These are phyloP conservation scores for Mastomys natalensis DNA, from an alignment of 2,113 vertebrate species.

Conservation along the genomic window DNA sequence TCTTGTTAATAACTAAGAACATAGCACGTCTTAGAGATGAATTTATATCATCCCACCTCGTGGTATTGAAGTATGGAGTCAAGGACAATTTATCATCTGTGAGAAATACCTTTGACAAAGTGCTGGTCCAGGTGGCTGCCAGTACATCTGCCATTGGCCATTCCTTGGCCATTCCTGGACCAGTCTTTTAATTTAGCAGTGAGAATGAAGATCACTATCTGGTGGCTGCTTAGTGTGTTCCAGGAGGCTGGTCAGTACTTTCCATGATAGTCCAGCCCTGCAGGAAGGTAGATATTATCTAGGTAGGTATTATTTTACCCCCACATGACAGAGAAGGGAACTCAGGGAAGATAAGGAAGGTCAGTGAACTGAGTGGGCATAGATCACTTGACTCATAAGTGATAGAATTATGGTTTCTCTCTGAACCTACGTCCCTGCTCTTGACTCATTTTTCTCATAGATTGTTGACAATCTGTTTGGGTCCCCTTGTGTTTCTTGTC, in stretches of 20 bases:
- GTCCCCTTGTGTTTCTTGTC: background rate
- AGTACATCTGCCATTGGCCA: too few relatives aligned
- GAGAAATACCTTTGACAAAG: background rate
- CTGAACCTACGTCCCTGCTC: background rate
- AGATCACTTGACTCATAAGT: background rate
- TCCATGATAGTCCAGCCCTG: background rate
- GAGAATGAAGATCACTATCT: background rate
- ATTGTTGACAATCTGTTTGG: background rate
- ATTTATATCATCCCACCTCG: background rate
- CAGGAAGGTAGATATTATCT: background rate
- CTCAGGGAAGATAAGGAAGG: background rate
- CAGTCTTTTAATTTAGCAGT: background rate
- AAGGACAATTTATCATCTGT: background rate
- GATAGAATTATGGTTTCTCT: background rate
- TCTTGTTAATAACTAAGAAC: background rate
- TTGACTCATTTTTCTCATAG: background rate
- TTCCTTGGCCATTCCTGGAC: background rate
- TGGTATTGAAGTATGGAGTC: background rate
- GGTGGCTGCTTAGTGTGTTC: background rate
- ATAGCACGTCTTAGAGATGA: background rate
- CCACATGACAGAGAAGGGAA: conserved; percentile 65
- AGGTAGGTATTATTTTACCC: background rate
- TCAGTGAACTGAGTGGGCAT: background rate
- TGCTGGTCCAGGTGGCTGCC: background rate
- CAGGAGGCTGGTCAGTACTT: background rate